Evolutionary conservation across 2,888 invertebrate species (phyloP).

Genomic region (Caenorhabditis imperialis): DNA sequence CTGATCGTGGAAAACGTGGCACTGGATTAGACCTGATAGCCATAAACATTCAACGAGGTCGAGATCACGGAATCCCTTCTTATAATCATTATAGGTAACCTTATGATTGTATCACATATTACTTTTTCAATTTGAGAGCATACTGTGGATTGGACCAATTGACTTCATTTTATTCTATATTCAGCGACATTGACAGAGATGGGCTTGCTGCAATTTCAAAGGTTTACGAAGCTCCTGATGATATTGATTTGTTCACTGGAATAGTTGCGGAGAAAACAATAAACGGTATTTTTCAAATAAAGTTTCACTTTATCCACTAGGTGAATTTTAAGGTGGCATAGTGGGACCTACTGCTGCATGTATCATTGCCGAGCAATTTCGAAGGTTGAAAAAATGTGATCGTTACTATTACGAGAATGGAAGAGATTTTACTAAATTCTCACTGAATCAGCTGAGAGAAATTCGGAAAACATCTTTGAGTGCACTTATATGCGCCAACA

Average conservation of each 20-base stretch:
- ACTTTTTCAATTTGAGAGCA: slow-evolving; percentile 48
- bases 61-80: slow-evolving; percentile 76
- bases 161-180: slow-evolving; percentile 65
- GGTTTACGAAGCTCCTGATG: slow-evolving; percentile 70
- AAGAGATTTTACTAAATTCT: slow-evolving; percentile 63
- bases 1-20: slow-evolving; percentile 84
- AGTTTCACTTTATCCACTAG: no score
- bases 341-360: slow-evolving; percentile 94
- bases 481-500: slow-evolving; percentile 90
- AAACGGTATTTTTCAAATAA: no score
- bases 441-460: slow-evolving; percentile 84
- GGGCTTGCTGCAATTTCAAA: slow-evolving; percentile 66
- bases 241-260: slow-evolving; percentile 63
- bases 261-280: slow-evolving; percentile 53
- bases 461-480: slow-evolving; percentile 89
- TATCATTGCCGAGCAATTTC: slow-evolving; percentile 90
- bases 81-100: slow-evolving; percentile 65
- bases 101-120: not conserved
- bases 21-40: slow-evolving; percentile 91
- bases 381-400: slow-evolving; percentile 85
- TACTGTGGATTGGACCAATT: slow-evolving; percentile 70
- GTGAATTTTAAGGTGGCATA: no score
- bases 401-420: slow-evolving; percentile 83
- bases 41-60: slow-evolving; percentile 89
- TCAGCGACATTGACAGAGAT: slow-evolving; percentile 68